Evolutionary conservation across 2,888 invertebrate species (phyloP), one percentile per base, ranked within the genome.

Genomic region (Oscheius sp.): DNA sequence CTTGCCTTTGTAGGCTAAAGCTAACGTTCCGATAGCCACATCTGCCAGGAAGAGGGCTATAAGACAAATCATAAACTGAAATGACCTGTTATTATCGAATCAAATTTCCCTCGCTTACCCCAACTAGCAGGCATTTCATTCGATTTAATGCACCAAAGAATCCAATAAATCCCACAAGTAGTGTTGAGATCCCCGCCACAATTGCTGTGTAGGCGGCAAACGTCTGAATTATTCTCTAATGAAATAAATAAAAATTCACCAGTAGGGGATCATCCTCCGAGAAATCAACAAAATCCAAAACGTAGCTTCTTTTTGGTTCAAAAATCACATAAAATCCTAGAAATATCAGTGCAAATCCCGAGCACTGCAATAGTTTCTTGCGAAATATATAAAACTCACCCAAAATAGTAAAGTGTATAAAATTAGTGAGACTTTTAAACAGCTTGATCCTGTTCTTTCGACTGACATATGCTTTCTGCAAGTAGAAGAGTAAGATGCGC

Each of bases 181-280:
- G 65, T 17, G 80, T 78, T 17, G 68, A 68, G n/a, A 78, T 70
- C 15, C 83, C 84, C 10, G 79, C 70, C 0, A 70, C 75, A 10
- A 85, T 53, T 2, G 79, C 66, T 0, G 80, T 75, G 46, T 81
- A 82, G 6, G 84, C 74, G 23, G 77, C 75, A n/a, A 70, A 73
- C 57, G 72, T 75, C 75, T 77, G 63, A 15, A 67, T 55, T 10
- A 46, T 23, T 29, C 4, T n/a, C 1, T n/a, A n/a, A n/a, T n/a
- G n/a, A n/a, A n/a, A n/a, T n/a, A n/a, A n/a, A n/a, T n/a, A n/a
- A n/a, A 53, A 33, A 64, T 70, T 69, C 25, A 79, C 79, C 57
- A 86, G 57, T 1, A 84, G 68, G 0, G 86, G 86, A 39, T 82
- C 82, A 68, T 82, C 80, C 65, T 84, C 85, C 5, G 85, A 85